These are phyloP conservation scores for Vanessa tameamea DNA, from an alignment of 1,140 invertebrate species.

Conservation along the genomic window DNA sequence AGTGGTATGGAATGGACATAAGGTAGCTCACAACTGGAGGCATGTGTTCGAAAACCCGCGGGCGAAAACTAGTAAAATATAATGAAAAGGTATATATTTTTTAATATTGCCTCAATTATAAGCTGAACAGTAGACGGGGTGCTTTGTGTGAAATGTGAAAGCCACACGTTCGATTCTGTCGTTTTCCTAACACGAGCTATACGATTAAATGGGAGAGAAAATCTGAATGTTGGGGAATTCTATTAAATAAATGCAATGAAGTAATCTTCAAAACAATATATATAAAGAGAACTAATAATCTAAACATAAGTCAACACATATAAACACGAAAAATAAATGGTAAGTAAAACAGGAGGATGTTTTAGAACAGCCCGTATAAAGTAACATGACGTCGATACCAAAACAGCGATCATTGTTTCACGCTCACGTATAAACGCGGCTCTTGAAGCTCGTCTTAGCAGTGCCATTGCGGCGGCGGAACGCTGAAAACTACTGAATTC, in stretches of 20 bases:
- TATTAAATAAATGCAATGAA: not conserved
- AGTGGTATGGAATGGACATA: no score
- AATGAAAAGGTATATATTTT: no score
- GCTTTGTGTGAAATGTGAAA: no score
- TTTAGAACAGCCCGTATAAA: slow-evolving; percentile 40
- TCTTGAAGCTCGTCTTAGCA: slow-evolving; percentile 35
- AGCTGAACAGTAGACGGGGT: no score
- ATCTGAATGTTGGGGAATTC: no score
- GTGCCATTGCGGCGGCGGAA: slow-evolving; percentile 23
- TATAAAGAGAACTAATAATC: not conserved
- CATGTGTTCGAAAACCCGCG: no score
- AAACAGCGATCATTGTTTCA: slow-evolving; percentile 53
- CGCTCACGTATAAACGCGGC: slow-evolving; percentile 52
- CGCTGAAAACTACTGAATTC: slow-evolving; percentile 20
- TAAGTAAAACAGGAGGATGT: slow-evolving; percentile 4
- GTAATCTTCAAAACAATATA: not conserved
- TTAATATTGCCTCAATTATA: no score
- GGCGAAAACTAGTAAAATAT: no score
- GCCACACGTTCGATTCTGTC: no score
- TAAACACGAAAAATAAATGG: not conserved
- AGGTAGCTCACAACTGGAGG: no score
- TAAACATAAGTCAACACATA: not conserved
- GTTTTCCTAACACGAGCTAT: no score
- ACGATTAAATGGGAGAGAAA: no score
- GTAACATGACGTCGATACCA: slow-evolving; percentile 40